These are phyloP conservation scores for Junonia oenone DNA, from an alignment of 2,888 invertebrate species.

Conservation along the genomic window DNA sequence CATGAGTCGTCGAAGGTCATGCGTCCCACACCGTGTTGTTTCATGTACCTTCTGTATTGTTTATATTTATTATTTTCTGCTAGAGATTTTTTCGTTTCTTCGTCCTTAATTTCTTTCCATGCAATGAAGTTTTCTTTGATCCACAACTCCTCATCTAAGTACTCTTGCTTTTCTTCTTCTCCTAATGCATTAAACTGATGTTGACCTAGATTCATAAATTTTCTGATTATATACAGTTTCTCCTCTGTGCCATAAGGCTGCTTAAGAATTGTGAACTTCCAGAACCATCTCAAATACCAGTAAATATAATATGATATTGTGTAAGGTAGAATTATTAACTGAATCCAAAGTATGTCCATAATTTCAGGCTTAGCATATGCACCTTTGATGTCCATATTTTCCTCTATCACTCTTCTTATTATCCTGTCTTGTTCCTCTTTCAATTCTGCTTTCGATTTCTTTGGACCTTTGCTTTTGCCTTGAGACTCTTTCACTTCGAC, in stretches of 20 bases:
- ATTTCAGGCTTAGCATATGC: slow-evolving; percentile 92
- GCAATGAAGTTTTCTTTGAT: slow-evolving; percentile 85
- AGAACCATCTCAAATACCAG: slow-evolving; percentile 90
- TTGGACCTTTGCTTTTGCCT: slow-evolving; percentile 72
- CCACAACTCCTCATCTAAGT: slow-evolving; percentile 89
- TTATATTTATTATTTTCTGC: slow-evolving; percentile 93
- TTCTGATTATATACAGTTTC: slow-evolving; percentile 90
- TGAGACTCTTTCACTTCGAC: slow-evolving; percentile 78
- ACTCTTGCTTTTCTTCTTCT: slow-evolving; percentile 86
- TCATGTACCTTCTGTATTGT: slow-evolving; percentile 93
- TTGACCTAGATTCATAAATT: slow-evolving; percentile 85
- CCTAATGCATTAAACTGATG: slow-evolving; percentile 86
- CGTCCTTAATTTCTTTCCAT: slow-evolving; percentile 92
- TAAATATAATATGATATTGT: slow-evolving; percentile 83
- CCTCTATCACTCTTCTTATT: slow-evolving; percentile 89
- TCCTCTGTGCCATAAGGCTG: slow-evolving; percentile 90
- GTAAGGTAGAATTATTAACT: slow-evolving; percentile 89
- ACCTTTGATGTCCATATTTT: slow-evolving; percentile 96
- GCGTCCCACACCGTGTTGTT: slow-evolving; percentile 92
- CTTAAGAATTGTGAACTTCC: slow-evolving; percentile 86
- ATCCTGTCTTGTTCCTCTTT: slow-evolving; percentile 90
- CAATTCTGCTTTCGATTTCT: slow-evolving; percentile 80
- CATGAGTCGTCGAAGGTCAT: slow-evolving; percentile 94
- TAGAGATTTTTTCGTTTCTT: slow-evolving; percentile 89
- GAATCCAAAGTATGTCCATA: slow-evolving; percentile 89